Percentiles rank a stretch among this genome's conserved stretches.
Conservation (phyloP, 2,113 vertebrate genomes). For the Mellivora capensis region DNA sequence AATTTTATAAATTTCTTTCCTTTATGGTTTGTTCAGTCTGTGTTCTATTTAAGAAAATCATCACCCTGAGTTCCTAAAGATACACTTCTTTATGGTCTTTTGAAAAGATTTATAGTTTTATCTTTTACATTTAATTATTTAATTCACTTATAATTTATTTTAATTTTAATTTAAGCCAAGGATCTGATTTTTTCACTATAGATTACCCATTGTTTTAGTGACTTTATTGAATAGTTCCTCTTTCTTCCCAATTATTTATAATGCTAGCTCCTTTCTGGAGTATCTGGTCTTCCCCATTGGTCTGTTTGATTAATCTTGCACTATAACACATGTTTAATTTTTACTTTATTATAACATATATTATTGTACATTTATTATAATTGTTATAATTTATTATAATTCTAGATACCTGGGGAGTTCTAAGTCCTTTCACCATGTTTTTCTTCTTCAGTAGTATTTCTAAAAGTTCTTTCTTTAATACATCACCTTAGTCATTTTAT, state of each 20-base stretch:
- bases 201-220: background rate
- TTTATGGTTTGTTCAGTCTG: background rate
- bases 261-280: background rate
- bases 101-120: background rate
- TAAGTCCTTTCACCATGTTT: background rate
- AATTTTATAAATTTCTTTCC: background rate
- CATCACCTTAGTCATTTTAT: background rate
- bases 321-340: background rate
- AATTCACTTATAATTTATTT: background rate
- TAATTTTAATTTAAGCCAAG: background rate
- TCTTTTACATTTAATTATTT: slow-evolving; percentile 8
- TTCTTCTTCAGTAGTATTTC: background rate
- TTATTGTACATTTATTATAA: background rate
- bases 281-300: background rate
- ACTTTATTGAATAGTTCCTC: background rate
- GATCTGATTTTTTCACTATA: background rate
- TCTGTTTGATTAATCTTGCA: background rate
- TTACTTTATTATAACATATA: background rate
- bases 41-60: background rate
- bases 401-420: background rate
- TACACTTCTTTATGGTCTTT: background rate
- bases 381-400: background rate
- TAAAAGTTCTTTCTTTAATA: background rate
- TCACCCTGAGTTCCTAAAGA: background rate
- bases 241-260: background rate